Evolutionary conservation across 2,797 vertebrate species (phyloP).

Genomic region (Okamejei kenojei): DNA sequence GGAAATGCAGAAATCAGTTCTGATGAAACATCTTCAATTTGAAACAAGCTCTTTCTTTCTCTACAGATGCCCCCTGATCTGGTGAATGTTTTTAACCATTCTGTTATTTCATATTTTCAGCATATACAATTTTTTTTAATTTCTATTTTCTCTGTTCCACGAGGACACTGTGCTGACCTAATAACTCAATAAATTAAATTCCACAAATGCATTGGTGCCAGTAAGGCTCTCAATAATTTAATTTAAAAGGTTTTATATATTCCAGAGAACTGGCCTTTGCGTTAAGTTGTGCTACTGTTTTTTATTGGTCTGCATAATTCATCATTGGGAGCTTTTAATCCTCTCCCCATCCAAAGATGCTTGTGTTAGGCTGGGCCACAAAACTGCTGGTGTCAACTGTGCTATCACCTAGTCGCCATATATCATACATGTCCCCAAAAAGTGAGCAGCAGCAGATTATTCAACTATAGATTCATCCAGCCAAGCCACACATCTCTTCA

Average conservation of each 20-base stretch:
- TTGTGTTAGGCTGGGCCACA: not conserved
- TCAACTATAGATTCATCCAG: not conserved
- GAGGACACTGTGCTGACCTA: not conserved
- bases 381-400: not conserved
- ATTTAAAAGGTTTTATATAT: conserved; percentile 7
- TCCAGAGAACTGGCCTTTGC: not conserved
- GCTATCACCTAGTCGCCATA: not conserved
- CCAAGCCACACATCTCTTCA: not conserved
- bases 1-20: no score
- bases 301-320: not conserved
- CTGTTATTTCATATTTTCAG: no score
- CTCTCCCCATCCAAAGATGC: not conserved
- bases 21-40: no score
- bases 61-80: no score
- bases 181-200: not conserved
- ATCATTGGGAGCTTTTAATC: not conserved
- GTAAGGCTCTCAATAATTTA: not conserved
- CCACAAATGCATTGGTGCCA: not conserved
- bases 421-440: not conserved
- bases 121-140: no score
- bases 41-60: no score
- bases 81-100: no score
- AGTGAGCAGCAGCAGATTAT: not conserved
- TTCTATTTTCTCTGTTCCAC: not conserved
- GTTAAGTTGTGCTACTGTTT: not conserved